Evolutionary conservation across 2,797 vertebrate genomes (phyloP).

Genomic region (Toxotes lorentzi): DNA sequence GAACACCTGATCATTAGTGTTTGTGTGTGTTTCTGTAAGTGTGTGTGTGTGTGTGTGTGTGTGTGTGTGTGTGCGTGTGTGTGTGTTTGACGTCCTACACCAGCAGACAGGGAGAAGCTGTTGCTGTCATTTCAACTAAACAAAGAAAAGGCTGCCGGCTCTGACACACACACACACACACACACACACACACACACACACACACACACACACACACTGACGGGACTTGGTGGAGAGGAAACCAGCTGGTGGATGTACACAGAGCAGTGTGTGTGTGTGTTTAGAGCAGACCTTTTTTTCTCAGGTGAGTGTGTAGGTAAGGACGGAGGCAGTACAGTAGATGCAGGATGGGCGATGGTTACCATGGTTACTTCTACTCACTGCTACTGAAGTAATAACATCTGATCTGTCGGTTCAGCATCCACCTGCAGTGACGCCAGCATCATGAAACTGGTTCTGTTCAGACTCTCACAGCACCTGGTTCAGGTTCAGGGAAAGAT

Average conservation of each 20-base stretch:
- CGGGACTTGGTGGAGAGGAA: conserved; percentile 21
- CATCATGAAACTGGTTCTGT: too few relatives aligned
- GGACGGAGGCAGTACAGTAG: not conserved
- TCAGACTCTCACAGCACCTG: too few relatives aligned
- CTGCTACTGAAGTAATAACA: not conserved
- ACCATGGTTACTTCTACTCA: conserved; percentile 40
- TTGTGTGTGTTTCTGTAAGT: conserved; percentile 13
- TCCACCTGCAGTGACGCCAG: too few relatives aligned
- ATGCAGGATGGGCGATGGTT: conserved; percentile 36
- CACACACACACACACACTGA: conserved; percentile 14
- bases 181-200: conserved; percentile 37
- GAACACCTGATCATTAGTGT: conserved; percentile 20
- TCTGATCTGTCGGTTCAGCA: too few relatives aligned
- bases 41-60: not conserved
- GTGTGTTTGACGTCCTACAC: conserved; percentile 45
- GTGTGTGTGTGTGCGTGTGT: conserved; percentile 27
- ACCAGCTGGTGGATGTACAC: conserved; percentile 44
- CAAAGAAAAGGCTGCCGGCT: conserved; percentile 55
- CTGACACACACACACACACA: conserved; percentile 32
- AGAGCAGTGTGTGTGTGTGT: not conserved
- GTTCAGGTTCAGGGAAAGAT: too few relatives aligned
- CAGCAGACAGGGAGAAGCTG: conserved; percentile 64
- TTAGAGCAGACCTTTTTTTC: not conserved
- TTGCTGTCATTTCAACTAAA: conserved; percentile 59
- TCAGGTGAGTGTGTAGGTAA: conserved; percentile 36